These are phyloP conservation scores for Menidia beryllina DNA, from an alignment of 2,113 vertebrate species.

Conservation along the genomic window DNA sequence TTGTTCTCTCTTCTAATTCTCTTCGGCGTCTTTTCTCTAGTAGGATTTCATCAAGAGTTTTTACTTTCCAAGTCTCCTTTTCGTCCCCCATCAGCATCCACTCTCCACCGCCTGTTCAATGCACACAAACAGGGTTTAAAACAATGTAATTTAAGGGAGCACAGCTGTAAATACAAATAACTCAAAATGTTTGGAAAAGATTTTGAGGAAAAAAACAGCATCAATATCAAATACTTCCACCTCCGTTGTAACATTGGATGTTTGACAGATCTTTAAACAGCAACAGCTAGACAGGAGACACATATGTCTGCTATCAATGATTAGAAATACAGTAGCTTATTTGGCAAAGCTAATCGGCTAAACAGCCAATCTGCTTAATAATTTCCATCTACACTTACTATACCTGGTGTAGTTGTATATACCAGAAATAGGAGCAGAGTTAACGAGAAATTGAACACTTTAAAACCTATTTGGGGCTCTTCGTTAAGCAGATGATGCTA, in stretches of 20 bases:
- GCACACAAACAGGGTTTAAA: slow-evolving; percentile 15
- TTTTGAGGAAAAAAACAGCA: background rate
- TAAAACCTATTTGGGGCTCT: background rate
- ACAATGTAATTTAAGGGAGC: background rate
- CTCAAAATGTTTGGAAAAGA: background rate
- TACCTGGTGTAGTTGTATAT: background rate
- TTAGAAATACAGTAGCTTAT: no score
- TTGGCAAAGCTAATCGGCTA: background rate
- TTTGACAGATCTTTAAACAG: no score
- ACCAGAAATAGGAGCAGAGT: background rate
- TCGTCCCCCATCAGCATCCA: slow-evolving; percentile 97
- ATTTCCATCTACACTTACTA: background rate
- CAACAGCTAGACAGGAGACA: no score
- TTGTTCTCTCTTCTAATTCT: slow-evolving; percentile 94
- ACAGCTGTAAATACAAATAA: background rate
- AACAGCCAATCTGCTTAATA: background rate
- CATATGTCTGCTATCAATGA: background rate
- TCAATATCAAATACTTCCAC: no score
- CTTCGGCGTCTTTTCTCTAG: slow-evolving; percentile 97
- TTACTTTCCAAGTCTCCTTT: slow-evolving; percentile 99
- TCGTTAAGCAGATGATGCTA: slow-evolving; percentile 5
- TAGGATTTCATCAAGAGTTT: slow-evolving; percentile 99
- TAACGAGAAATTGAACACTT: background rate
- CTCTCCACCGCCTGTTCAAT: slow-evolving; percentile 79
- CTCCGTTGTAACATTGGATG: no score